Conservation (phyloP, 2,888 invertebrate genomes). For the Allygus modestus region DNA sequence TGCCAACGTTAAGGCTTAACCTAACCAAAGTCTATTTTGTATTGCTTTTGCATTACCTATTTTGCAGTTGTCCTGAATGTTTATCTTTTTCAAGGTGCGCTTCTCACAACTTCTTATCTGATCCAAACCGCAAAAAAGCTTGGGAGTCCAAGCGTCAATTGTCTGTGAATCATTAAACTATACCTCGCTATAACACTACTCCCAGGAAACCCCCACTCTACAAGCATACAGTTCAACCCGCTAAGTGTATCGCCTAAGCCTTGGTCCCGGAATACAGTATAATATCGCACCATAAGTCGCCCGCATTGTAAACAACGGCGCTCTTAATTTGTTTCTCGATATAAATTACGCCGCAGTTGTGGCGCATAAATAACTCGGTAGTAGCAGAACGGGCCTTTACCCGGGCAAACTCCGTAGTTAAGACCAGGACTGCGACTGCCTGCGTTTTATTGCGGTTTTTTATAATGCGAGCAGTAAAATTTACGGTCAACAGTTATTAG, state of each 20-base stretch:
- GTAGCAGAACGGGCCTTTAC: neutral
- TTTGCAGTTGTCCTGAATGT: too few relatives aligned
- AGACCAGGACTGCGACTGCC: neutral
- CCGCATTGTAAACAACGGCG: constrained; percentile 35
- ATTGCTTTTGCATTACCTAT: too few relatives aligned
- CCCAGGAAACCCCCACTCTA: neutral
- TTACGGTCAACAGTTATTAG: constrained; percentile 16
- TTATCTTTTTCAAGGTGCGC: too few relatives aligned
- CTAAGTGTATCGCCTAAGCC: constrained; percentile 27
- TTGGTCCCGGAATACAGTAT: constrained; percentile 37
- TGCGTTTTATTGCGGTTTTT: neutral
- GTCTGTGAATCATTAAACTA: too few relatives aligned
- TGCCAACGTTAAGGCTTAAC: too few relatives aligned
- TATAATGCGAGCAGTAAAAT: constrained; percentile 9
- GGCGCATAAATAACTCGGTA: constrained; percentile 7
- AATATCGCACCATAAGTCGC: constrained; percentile 42
- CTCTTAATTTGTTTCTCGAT: constrained; percentile 33
- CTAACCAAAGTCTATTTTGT: too few relatives aligned
- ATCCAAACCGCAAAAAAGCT: too few relatives aligned
- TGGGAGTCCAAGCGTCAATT: too few relatives aligned
- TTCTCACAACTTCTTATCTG: too few relatives aligned
- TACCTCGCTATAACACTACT: too few relatives aligned
- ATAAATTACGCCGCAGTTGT: constrained; percentile 27
- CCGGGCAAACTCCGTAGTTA: neutral
- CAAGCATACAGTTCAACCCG: neutral